These are phyloP conservation scores for Contarinia nasturtii DNA, from an alignment of 1,140 invertebrate genomes.

Conservation along the genomic window DNA sequence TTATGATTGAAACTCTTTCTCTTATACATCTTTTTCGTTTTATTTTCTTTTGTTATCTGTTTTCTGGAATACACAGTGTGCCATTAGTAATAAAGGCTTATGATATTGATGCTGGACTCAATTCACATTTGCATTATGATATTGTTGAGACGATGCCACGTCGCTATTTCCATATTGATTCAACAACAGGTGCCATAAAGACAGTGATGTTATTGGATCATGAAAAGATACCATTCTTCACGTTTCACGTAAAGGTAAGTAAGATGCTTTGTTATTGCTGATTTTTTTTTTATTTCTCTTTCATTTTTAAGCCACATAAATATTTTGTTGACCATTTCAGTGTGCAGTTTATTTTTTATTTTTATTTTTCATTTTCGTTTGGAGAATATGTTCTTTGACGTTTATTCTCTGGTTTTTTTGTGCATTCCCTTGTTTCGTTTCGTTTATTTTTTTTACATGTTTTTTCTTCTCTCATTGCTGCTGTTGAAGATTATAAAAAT, in stretches of 20 bases:
- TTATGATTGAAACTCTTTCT: not conserved
- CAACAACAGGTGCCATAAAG: constrained; percentile 71
- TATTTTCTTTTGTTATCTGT: not conserved
- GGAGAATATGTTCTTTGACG: not conserved
- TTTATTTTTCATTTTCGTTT: too few species aligned
- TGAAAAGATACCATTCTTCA: constrained; percentile 46
- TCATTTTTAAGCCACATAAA: too few species aligned
- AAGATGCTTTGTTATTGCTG: too few species aligned
- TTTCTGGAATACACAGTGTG: constrained; percentile 30
- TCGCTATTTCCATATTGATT: constrained; percentile 68
- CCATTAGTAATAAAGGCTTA: constrained; percentile 62
- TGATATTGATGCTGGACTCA: constrained; percentile 62
- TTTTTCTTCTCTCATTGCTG: too few species aligned
- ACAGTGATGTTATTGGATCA: constrained; percentile 62
- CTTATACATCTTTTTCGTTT: not conserved
- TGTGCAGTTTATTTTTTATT: too few species aligned
- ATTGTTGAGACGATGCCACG: constrained; percentile 57
- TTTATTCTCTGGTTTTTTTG: too few species aligned
- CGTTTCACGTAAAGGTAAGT: constrained; percentile 55
- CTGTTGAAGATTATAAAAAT: too few species aligned
- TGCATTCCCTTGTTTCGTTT: too few species aligned
- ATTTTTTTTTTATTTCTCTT: too few species aligned
- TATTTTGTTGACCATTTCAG: too few species aligned
- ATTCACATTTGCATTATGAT: constrained; percentile 64
- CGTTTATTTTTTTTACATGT: not conserved